Evolutionary conservation across 2,797 vertebrate genomes (phyloP), one percentile per base, ranked within the genome.

Genomic region (Coregonus ussuriensis): DNA sequence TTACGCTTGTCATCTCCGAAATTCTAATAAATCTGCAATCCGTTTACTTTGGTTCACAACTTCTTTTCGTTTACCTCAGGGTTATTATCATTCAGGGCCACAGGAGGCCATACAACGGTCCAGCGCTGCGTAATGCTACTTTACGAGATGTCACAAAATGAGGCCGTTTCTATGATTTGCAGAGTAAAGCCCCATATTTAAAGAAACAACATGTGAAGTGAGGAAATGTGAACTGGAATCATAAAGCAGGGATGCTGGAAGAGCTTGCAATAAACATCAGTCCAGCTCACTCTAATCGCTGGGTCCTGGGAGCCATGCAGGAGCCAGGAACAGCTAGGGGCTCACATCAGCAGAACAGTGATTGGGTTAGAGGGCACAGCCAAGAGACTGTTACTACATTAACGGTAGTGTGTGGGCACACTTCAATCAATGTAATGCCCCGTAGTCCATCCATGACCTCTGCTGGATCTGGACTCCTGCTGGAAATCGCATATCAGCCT

Each of bases 361-460:
- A 90, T 89, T 88, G 86, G 89, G 89, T 90, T 91, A 89, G 83
- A 82, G 87, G 84, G 81, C 87, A 86, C 75, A 82, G 83, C 79
- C 77, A 72, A 15, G 84, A 88, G 84, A 85, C 88, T 86, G 87
- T 86, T 85, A 83, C 86, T 90, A 87, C 85, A 87, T 91, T 90
- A 90, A 31, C 86, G 52, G 88, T 7, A 33, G 21, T 62, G 75
- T 53, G 47, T 74, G 74, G 74, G 73, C 62, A 63, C 65, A 66
- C 84, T 90, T 89, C 89, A 91, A 92, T 92, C 90, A 88, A 83
- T 80, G 82, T 90, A 91, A 92, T 91, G 88, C 88, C 89, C 87
- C 79, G 67, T 85, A 83, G 65, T 33, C 65, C 25, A 33, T 11
- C 65, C 13, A 33, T 33, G 65, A 67, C 37, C 67, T 70, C 35